phyloP scores from a whole-genome alignment of 2,888 invertebrate species.

The Phania funesta region DNA sequence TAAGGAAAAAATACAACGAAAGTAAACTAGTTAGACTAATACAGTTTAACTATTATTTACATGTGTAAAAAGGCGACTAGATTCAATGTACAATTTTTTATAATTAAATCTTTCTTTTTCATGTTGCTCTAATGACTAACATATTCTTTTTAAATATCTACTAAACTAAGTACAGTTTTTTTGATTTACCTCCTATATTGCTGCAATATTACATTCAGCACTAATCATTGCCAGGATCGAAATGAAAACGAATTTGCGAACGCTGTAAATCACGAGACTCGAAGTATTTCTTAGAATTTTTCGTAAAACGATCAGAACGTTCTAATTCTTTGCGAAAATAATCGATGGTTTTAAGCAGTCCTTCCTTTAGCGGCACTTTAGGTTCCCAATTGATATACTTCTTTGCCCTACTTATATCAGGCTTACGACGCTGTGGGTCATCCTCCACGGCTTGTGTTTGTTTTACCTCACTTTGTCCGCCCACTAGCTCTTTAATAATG shows the following conservation, averaged over 20 bases:
- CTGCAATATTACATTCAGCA: constrained; percentile 11
- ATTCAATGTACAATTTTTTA: constrained; percentile 47
- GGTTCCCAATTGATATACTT: constrained; percentile 94
- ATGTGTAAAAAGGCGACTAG: constrained; percentile 58
- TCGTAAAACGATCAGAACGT: constrained; percentile 80
- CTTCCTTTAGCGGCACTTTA: constrained; percentile 90
- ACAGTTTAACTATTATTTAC: constrained; percentile 54
- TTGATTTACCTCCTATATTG: not conserved
- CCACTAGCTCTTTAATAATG: constrained; percentile 91
- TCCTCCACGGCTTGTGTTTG: constrained; percentile 94
- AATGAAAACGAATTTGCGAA: constrained; percentile 68
- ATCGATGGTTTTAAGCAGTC: constrained; percentile 94
- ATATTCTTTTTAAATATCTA: constrained; percentile 2
- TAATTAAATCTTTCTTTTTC: constrained; percentile 5
- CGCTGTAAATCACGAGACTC: constrained; percentile 75
- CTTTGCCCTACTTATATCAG: constrained; percentile 95
- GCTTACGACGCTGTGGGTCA: constrained; percentile 96
- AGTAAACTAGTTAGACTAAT: constrained; percentile 39
- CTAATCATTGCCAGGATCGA: constrained; percentile 68
- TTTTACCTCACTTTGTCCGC: constrained; percentile 91
- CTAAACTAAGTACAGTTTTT: constrained; percentile 58
- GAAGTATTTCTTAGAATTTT: constrained; percentile 78
- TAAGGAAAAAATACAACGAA: not conserved
- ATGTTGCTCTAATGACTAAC: constrained; percentile 13
- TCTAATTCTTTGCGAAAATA: constrained; percentile 95